These are phyloP conservation scores for Dendropsophus ebraccatus DNA, from an alignment of 2,113 vertebrate species.

Conservation along the genomic window DNA sequence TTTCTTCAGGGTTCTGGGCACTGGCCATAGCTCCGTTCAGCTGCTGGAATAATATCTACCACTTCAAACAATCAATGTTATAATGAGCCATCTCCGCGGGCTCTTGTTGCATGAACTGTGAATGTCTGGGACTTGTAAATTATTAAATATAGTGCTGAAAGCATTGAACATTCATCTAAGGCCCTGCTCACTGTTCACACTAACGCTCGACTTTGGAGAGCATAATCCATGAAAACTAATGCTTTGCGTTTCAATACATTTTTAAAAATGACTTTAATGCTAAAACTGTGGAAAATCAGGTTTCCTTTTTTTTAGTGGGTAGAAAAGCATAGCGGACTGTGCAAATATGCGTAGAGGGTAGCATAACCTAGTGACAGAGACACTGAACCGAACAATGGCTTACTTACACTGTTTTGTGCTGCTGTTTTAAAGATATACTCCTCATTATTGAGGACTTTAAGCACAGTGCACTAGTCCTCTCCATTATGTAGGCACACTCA, in stretches of 20 bases:
- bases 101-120: background rate
- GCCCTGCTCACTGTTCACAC: constrained; percentile 6
- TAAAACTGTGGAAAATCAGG: background rate
- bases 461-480: too few relatives aligned
- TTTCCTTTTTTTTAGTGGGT: background rate
- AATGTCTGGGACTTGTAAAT: background rate
- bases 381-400: too few relatives aligned
- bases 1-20: background rate
- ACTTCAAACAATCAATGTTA: constrained; percentile 29
- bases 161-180: background rate
- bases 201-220: background rate
- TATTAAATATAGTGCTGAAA: constrained; percentile 15
- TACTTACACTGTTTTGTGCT: too few relatives aligned
- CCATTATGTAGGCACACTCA: too few relatives aligned
- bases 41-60: constrained; percentile 9
- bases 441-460: too few relatives aligned
- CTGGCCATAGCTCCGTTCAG: background rate
- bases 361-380: too few relatives aligned
- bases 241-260: background rate
- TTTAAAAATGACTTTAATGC: background rate
- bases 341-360: too few relatives aligned
- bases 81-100: constrained; percentile 8
- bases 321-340: background rate
- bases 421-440: too few relatives aligned
- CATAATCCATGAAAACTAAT: background rate